Conservation (phyloP, 2,888 invertebrate genomes). For the Aquatica leii region DNA sequence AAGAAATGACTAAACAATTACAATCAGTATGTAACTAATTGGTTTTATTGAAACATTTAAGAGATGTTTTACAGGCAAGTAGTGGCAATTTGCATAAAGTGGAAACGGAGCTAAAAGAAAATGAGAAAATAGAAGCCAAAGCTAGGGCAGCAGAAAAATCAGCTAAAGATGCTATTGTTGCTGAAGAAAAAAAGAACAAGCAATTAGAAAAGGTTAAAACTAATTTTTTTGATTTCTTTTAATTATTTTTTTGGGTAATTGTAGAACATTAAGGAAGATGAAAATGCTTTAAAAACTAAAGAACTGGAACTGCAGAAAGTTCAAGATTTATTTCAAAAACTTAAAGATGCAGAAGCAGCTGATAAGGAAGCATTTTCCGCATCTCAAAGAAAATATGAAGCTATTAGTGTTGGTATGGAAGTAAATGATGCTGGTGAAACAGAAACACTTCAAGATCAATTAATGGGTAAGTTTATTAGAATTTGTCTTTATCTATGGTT, state of each 20-base stretch:
- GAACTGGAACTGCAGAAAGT: constrained; percentile 67
- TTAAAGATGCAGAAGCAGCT: constrained; percentile 72
- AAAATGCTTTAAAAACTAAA: constrained; percentile 67
- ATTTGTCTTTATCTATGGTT: too few relatives aligned
- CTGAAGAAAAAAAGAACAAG: constrained; percentile 73
- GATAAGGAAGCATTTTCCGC: constrained; percentile 73
- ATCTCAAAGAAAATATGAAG: constrained; percentile 84
- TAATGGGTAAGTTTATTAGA: constrained; percentile 71
- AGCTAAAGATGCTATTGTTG: constrained; percentile 70
- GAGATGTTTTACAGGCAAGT: too few relatives aligned
- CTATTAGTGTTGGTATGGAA: constrained; percentile 82
- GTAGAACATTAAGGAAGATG: constrained; percentile 72
- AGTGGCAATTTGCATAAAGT: constrained; percentile 71
- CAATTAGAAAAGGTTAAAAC: constrained; percentile 65
- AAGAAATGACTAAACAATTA: constrained; percentile 69
- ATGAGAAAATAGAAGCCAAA: constrained; percentile 74
- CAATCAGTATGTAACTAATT: constrained; percentile 69
- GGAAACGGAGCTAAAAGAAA: constrained; percentile 69
- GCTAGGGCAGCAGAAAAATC: constrained; percentile 70
- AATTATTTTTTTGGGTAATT: constrained; percentile 13
- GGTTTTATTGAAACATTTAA: too few relatives aligned
- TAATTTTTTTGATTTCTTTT: neutral
- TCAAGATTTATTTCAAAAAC: constrained; percentile 70
- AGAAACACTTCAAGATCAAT: constrained; percentile 87
- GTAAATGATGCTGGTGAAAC: constrained; percentile 81